Percentiles rank a stretch among this genome's conserved stretches.
Evolutionary conservation across 2,797 vertebrate species (phyloP).

Genomic region (Characodon lateralis): DNA sequence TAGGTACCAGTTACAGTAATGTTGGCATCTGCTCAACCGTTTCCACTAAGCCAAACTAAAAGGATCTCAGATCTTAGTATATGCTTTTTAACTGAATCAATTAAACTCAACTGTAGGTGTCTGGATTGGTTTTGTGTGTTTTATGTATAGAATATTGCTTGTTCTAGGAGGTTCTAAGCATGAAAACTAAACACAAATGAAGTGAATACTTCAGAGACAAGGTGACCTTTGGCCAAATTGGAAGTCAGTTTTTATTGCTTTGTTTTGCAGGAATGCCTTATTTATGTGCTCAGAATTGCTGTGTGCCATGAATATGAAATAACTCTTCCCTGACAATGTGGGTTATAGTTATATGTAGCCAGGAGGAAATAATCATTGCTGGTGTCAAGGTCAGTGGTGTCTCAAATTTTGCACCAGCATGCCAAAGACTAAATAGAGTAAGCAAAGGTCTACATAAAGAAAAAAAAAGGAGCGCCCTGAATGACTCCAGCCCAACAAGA

Average conservation of each 20-base stretch:
- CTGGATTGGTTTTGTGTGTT: slow-evolving; percentile 9
- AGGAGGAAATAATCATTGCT: slow-evolving; percentile 39
- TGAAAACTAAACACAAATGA: slow-evolving; percentile 21
- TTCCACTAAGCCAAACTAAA: not conserved
- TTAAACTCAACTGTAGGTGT: too few relatives aligned
- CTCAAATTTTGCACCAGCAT: slow-evolving; percentile 23
- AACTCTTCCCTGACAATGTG: slow-evolving; percentile 38
- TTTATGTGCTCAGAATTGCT: slow-evolving; percentile 62
- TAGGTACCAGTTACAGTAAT: not conserved
- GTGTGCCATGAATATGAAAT: slow-evolving; percentile 66
- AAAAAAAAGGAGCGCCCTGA: slow-evolving; percentile 19
- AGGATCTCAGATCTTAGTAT: not conserved
- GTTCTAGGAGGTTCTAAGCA: not conserved
- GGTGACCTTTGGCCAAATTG: slow-evolving; percentile 41
- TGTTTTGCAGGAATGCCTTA: slow-evolving; percentile 64
- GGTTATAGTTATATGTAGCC: slow-evolving; percentile 37
- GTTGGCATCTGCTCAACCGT: not conserved
- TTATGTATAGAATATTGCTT: slow-evolving; percentile 19
- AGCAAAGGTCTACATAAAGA: slow-evolving; percentile 20
- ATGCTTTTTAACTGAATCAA: not conserved
- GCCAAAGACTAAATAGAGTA: slow-evolving; percentile 27
- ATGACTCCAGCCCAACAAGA: slow-evolving; percentile 29
- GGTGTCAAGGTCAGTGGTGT: slow-evolving; percentile 53
- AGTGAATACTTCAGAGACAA: slow-evolving; percentile 24
- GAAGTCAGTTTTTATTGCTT: slow-evolving; percentile 60